Evolutionary conservation across 2,888 invertebrate genomes (phyloP), one percentile per base, ranked within the genome.

Genomic region (Phlogophora meticulosa): DNA sequence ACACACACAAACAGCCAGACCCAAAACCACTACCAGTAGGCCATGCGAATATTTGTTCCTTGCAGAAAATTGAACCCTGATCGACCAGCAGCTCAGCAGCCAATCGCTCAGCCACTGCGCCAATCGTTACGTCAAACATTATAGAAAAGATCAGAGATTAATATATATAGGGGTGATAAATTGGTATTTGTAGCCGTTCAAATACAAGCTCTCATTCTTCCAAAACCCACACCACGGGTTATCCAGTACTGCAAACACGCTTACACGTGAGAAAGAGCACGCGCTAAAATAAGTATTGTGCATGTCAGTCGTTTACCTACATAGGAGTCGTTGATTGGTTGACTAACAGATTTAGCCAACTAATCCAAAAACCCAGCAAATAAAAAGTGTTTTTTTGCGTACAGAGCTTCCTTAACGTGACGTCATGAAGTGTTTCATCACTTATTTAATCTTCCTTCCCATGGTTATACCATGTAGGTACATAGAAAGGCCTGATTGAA

Each of bases 401-500:
- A n/a, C 1, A 10, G 43, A 4, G 5, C 17, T 13, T 20, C 2
- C 17, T 13, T 10, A 10, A 7, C 0, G 22, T 20, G 24, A 10
- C 17, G 1, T 11, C 0, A 24, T n/a, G 4, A 13, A 20, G 10
- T 28, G 11, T 51, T 20, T 43, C 10, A 22, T 17, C 7, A 43
- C 7, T 15, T 36, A 61, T 52, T 36, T 20, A 48, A 38, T 28
- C 7, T 28, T 2, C 15, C 9, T 32, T 20, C 10, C 10, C 3
- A 11, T 22, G 4, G 7, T 13, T 22, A 34, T 15, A 36, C 1
- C 7, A 9, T 24, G 1, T 34, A 59, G 1, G 3, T 7, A 42
- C 13, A 45, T 38, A 51, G 11, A 36, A 24, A 49, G 0, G 2
- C 22, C n/a, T 46, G 43, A 62, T 70, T 46, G 49, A 77, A 69